Evolutionary conservation across 2,888 invertebrate species (phyloP), one percentile per base, ranked within the genome.

Genomic region (Philaethria dido): DNA sequence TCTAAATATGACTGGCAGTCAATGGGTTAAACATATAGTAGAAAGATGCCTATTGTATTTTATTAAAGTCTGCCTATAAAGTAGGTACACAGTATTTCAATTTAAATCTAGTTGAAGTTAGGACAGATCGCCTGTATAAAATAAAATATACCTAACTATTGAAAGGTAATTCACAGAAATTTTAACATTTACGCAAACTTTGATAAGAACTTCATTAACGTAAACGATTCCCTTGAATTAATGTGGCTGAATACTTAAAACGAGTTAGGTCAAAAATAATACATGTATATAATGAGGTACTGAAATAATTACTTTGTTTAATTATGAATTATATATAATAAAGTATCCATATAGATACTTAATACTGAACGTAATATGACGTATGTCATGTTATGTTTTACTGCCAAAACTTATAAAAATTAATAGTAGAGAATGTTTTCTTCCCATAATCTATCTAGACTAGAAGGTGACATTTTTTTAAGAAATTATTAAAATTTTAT

Each of bases 191-290:
- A 59, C 59, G 59, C 4, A 6, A 55, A 39, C 3, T 59, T n/a
- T 29, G 44, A 44, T 59, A 45, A 59, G 22, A 59, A 59, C 25
- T 59, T 59, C 29, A 44, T 44, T 44, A 42, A 4, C 6, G n/a
- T 55, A 22, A 55, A 8, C 39, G 36, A 39, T 39, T 55, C 39
- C 55, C 20, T 39, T 9, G 39, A 55, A 55, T 9, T 8, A 20
- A 22, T 20, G 14, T 36, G 20, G 39, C 55, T 22, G 39, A 39
- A 39, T 14, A 9, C 39, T 39, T 55, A 22, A 55, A 55, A 9
- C 22, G 20, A 39, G 18, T 39, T 39, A 20, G 52, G 29, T 29
- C 11, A 9, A 52, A 52, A 11, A 52, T 16, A 16, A 52, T 16
- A 16, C 2, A n/a, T 9, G 9, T 1, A 16, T 29, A 52, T 9